Conservation (phyloP, 1,140 invertebrate species). For the Gryllus bimaculatus region DNA sequence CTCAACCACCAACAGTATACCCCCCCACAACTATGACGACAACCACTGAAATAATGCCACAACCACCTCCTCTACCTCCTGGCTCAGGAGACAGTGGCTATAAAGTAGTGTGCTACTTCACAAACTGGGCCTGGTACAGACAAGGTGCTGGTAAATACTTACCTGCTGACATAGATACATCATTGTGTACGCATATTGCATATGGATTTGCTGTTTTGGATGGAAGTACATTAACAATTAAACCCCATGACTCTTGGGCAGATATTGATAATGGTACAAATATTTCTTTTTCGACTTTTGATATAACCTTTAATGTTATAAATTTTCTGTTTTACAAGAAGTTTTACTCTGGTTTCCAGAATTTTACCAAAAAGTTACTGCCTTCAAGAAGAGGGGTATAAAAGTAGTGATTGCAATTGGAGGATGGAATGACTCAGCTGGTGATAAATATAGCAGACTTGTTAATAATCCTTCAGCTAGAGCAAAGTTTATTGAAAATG, state of each 20-base stretch:
- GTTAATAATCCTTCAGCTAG: constrained; percentile 32
- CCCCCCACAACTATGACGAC: constrained; percentile 22
- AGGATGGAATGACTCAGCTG: constrained; percentile 39
- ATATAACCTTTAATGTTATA: background rate
- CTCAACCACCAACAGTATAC: constrained; percentile 21
- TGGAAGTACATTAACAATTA: constrained; percentile 41
- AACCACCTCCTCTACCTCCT: constrained; percentile 21
- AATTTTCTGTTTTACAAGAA: constrained; percentile 14
- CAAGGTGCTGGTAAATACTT: constrained; percentile 52
- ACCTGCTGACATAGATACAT: constrained; percentile 53
- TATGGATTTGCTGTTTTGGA: constrained; percentile 63
- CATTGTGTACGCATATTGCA: constrained; percentile 61
- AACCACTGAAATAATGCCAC: constrained; percentile 25
- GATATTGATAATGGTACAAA: constrained; percentile 49
- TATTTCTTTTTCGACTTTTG: background rate
- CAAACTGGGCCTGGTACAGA: constrained; percentile 60
- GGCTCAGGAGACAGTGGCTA: constrained; percentile 32
- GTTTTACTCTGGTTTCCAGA: constrained; percentile 27
- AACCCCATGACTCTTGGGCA: constrained; percentile 51
- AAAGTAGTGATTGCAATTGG: constrained; percentile 43
- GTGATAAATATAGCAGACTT: constrained; percentile 39
- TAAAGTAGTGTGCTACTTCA: constrained; percentile 63
- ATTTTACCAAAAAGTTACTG: constrained; percentile 53
- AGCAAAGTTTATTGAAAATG: constrained; percentile 32
- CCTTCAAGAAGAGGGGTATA: constrained; percentile 43